Evolutionary conservation across 2,113 vertebrate genomes (phyloP), one percentile per base, ranked within the genome.

Genomic region (Phyllostomus hastatus): DNA sequence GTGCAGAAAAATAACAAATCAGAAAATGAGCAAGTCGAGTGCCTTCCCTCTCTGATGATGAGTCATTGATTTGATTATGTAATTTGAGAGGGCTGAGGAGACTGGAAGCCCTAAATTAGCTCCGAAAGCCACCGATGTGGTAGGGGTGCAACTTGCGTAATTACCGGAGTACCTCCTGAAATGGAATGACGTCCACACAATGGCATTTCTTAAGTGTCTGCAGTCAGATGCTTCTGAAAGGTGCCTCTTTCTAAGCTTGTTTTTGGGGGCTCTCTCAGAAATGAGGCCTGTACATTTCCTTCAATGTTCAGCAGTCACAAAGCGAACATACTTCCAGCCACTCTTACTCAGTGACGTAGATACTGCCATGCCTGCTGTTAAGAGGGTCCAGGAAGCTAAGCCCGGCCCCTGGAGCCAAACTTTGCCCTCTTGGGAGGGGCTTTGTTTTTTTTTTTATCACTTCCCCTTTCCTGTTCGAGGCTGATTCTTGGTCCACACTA

Each of bases 1-100:
- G 12, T 16, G 57, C 87, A 90, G 52, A 72, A 89, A 92, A 93
- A 88, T 31, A 91, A 64, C 46, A 93, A 84, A 50, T 78, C 66
- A 41, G 35, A 80, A 93, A 33, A 88, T 28, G 80, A 61, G 16
- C 31, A 19, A 69, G 82, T 90, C 94, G 66, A 85, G 28, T 57
- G 2, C 67, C 75, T 61, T 69, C 59, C 15, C 73, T 90, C 72
- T 83, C 46, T 91, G 78, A 73, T 41, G 43, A 43, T 61, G 87
- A 88, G 52, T 64, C 59, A 59, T 78, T 88, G 76, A 82, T 83
- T 75, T 59, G 83, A 76, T 79, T 78, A 52, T 33, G 26, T 16
- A 61, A 0, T 78, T 59, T 31, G 81, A 88, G 59, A 67, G 10
- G 5, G 54, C 17, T 7, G 67, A 72, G 43, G 24, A 43, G 41